phyloP scores from a whole-genome alignment of 2,888 invertebrate species.

The Limnephilus marmoratus region DNA sequence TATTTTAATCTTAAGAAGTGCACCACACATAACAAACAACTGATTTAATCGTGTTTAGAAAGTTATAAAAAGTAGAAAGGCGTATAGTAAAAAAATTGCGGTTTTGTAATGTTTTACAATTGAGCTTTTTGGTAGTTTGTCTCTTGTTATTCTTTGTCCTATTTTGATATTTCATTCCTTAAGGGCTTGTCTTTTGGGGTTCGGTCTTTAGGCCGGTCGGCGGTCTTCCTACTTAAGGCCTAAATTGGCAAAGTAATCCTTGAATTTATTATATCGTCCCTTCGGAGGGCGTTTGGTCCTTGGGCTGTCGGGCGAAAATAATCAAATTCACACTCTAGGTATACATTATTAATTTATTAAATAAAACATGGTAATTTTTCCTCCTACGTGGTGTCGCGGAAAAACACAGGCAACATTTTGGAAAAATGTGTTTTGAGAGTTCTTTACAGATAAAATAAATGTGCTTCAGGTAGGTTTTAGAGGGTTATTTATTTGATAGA shows the following conservation, averaged over 20 bases:
- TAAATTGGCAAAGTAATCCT: slow-evolving; percentile 41
- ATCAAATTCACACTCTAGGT: slow-evolving; percentile 31
- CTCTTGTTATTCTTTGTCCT: background rate
- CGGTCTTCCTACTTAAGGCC: slow-evolving; percentile 40
- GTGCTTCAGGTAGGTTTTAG: background rate
- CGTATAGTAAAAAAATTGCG: background rate
- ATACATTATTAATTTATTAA: slow-evolving; percentile 38
- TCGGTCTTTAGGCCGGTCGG: slow-evolving; percentile 40
- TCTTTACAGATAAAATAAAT: background rate
- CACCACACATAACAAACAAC: background rate
- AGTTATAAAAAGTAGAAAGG: background rate
- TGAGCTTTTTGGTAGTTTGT: background rate
- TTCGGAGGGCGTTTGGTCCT: background rate
- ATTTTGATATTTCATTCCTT: background rate
- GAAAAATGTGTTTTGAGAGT: background rate
- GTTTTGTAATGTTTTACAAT: background rate
- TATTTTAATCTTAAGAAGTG: background rate
- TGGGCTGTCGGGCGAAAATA: slow-evolving; percentile 31
- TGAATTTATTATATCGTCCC: slow-evolving; percentile 40
- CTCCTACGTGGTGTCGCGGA: background rate
- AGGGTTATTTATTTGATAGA: background rate
- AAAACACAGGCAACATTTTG: background rate
- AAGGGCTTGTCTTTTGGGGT: background rate
- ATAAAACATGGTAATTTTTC: slow-evolving; percentile 14
- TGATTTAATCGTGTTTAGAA: background rate